These are phyloP conservation scores for Tipula confusa DNA, from an alignment of 2,888 invertebrate species.

Conservation along the genomic window DNA sequence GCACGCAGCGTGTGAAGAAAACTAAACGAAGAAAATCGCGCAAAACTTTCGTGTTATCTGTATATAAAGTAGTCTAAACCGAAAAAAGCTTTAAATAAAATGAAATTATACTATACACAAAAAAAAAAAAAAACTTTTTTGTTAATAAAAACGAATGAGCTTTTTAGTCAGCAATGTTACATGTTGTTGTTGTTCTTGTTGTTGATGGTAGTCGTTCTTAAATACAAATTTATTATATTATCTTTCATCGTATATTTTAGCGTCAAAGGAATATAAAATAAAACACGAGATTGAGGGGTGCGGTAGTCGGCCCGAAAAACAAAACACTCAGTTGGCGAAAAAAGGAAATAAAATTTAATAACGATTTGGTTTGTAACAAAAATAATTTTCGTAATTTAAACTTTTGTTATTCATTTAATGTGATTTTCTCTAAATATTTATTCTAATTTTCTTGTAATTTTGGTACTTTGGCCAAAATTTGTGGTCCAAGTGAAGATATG, in stretches of 20 bases:
- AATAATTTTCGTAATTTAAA: conserved; percentile 7
- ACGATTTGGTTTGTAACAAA: background rate
- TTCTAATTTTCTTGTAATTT: background rate
- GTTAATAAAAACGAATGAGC: conserved; percentile 3
- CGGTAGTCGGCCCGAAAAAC: too few relatives aligned
- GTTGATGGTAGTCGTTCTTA: background rate
- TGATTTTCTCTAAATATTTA: background rate
- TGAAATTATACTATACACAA: conserved; percentile 6
- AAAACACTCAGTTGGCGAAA: background rate
- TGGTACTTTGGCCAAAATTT: background rate
- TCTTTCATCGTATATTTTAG: background rate
- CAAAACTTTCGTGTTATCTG: background rate
- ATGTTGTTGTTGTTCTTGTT: background rate
- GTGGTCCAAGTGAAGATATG: background rate
- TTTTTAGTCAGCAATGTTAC: background rate
- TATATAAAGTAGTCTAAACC: background rate
- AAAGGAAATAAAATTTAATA: conserved; percentile 8
- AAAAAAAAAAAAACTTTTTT: background rate
- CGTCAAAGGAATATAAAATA: background rate
- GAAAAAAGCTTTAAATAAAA: background rate
- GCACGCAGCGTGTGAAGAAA: background rate
- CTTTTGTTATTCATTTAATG: background rate
- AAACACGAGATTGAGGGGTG: too few relatives aligned
- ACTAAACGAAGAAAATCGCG: background rate
- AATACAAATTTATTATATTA: conserved; percentile 1